These are phyloP conservation scores for Ctenopoma multispine DNA, from an alignment of 2,797 vertebrate species.

Conservation along the genomic window DNA sequence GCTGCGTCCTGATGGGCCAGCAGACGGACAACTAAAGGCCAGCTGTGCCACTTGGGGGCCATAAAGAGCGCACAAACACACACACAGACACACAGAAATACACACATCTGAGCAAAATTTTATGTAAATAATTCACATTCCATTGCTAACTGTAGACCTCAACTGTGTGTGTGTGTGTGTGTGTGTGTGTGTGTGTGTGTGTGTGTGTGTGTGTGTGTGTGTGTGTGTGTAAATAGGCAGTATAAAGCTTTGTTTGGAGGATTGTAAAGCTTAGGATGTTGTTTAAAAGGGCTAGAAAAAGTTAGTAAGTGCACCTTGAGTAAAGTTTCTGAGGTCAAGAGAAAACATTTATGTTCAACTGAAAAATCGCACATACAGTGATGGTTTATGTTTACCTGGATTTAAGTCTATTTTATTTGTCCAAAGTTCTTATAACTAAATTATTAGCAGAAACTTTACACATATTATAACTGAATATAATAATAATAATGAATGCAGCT, in stretches of 20 bases:
- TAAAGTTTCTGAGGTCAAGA: neutral
- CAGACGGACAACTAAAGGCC: constrained; percentile 90
- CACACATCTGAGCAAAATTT: constrained; percentile 27
- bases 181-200: constrained; percentile 11
- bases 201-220: no score
- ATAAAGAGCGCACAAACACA: neutral
- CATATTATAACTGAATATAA: no score
- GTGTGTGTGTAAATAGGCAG: no score
- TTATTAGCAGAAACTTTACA: no score
- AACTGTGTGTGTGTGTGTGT: neutral
- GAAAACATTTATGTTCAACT: neutral
- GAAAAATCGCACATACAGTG: neutral
- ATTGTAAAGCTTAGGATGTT: no score
- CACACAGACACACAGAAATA: no score
- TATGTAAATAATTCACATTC: constrained; percentile 9
- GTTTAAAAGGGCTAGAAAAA: no score
- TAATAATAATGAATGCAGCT: neutral
- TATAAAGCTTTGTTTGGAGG: constrained; percentile 14
- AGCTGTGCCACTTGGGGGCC: constrained; percentile 85
- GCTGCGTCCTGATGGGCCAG: constrained; percentile 93
- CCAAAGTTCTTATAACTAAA: neutral
- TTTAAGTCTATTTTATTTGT: neutral
- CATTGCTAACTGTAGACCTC: neutral
- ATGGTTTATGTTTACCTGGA: no score
- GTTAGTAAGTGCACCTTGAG: neutral